These are phyloP conservation scores for Cariama cristata DNA, from an alignment of 2,113 vertebrate species.

Conservation along the genomic window DNA sequence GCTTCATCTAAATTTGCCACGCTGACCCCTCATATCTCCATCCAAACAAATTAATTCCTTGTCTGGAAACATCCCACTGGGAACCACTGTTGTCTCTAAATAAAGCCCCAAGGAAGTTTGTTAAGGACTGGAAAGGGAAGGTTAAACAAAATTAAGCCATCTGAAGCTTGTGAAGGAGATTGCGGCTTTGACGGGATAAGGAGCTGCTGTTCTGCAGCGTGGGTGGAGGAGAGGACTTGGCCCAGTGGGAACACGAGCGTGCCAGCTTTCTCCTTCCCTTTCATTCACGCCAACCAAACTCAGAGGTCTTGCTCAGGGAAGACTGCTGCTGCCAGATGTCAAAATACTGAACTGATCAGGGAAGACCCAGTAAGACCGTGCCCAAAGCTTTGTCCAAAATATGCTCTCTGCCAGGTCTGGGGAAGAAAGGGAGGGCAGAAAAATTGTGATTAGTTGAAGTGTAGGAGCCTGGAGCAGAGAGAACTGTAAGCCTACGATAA, in stretches of 20 bases:
- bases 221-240: not conserved
- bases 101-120: not conserved
- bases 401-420: not conserved
- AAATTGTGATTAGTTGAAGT: not conserved
- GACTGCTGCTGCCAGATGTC: not conserved
- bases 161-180: not conserved
- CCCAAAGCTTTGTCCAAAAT: not conserved
- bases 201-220: not conserved
- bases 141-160: slow-evolving; percentile 29
- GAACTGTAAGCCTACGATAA: not conserved
- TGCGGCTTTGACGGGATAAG: not conserved
- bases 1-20: not conserved
- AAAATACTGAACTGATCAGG: not conserved
- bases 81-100: not conserved
- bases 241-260: rapidly evolving
- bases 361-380: not conserved
- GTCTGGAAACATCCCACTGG: not conserved
- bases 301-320: not conserved
- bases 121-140: not conserved
- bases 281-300: not conserved
- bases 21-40: not conserved
- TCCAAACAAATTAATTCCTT: not conserved
- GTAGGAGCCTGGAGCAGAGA: not conserved
- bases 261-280: not conserved
- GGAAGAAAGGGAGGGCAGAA: not conserved